These are phyloP conservation scores for Tholera decimalis DNA, from an alignment of 2,888 invertebrate species.

Conservation along the genomic window DNA sequence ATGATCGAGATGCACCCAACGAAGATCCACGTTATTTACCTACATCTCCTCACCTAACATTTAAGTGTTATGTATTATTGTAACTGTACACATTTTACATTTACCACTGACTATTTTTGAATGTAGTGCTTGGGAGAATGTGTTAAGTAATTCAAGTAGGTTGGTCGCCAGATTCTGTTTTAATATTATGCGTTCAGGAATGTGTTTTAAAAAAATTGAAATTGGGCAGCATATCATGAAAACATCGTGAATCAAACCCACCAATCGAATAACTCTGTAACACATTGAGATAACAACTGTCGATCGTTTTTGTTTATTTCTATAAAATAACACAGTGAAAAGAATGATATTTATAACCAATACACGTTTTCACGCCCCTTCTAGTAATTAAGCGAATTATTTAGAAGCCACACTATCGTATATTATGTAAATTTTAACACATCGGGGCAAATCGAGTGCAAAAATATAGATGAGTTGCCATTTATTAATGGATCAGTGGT, in stretches of 20 bases:
- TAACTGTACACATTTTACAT: slow-evolving; percentile 26
- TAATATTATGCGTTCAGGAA: neutral
- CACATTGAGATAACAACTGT: neutral
- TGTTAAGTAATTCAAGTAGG: neutral
- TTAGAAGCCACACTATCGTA: no score
- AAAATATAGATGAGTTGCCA: no score
- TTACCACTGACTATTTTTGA: slow-evolving; percentile 30
- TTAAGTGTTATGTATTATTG: slow-evolving; percentile 36
- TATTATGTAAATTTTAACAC: no score
- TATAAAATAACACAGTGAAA: no score
- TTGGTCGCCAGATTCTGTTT: neutral
- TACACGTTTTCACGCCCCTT: no score
- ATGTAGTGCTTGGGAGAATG: slow-evolving; percentile 17
- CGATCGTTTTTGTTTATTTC: no score
- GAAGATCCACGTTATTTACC: slow-evolving; percentile 14
- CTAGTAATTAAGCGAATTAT: no score
- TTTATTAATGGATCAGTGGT: no score
- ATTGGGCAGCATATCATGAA: neutral
- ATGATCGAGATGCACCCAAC: slow-evolving; percentile 14
- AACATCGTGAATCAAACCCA: neutral
- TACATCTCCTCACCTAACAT: slow-evolving; percentile 45
- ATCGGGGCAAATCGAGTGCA: no score
- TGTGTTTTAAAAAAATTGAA: neutral
- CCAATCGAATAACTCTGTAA: neutral
- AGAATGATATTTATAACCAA: no score